These are phyloP conservation scores for Falcunculus frontatus DNA, from an alignment of 2,113 vertebrate species.

Conservation along the genomic window DNA sequence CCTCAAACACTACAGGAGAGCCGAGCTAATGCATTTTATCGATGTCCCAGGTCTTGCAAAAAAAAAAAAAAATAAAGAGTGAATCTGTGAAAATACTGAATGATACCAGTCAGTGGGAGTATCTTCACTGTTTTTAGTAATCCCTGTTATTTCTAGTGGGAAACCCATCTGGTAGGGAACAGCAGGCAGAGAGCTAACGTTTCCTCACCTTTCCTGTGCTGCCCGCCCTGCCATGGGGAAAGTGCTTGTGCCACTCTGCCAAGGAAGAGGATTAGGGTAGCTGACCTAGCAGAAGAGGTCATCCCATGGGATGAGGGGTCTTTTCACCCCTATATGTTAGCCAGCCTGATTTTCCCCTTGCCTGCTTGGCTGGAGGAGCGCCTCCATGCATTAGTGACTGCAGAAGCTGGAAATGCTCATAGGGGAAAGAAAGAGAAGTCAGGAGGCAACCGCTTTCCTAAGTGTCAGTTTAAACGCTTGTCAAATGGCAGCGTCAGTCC, in stretches of 20 bases:
- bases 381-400: fast-evolving
- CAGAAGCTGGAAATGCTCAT: background rate
- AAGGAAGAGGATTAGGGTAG: background rate
- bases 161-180: background rate
- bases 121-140: background rate
- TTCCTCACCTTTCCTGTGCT: background rate
- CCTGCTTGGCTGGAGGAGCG: background rate
- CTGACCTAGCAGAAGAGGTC: background rate
- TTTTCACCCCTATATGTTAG: background rate
- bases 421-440: background rate
- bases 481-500: background rate
- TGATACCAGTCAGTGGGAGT: background rate
- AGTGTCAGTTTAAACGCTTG: background rate
- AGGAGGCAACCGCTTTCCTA: background rate
- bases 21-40: background rate
- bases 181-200: background rate
- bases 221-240: background rate
- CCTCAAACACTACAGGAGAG: background rate
- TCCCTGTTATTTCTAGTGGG: background rate
- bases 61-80: background rate
- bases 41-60: background rate
- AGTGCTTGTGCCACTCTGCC: background rate
- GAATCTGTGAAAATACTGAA: background rate
- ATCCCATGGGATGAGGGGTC: background rate
- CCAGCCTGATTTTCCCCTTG: background rate